Conservation (phyloP, 1,140 invertebrate genomes). For the Nephotettix cincticeps region DNA sequence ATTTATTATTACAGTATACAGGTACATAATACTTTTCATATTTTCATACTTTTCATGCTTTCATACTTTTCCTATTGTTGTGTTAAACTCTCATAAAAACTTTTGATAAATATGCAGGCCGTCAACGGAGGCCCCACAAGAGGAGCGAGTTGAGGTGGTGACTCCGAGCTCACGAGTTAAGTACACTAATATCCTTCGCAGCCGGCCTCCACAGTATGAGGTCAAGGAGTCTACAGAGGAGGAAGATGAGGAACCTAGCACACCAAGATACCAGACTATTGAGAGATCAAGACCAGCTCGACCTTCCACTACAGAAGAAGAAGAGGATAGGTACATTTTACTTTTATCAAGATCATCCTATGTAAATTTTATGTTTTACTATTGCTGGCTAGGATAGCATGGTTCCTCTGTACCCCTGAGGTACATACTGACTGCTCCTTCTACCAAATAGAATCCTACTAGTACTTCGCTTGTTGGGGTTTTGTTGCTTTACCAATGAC, state of each 20-base stretch:
- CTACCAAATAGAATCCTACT: no score
- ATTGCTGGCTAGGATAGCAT: no score
- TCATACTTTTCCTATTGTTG: not conserved
- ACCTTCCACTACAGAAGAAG: conserved; percentile 41
- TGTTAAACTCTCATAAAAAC: not conserved
- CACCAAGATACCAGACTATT: conserved; percentile 21
- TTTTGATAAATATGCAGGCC: conserved; percentile 24
- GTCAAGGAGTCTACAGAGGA: not conserved
- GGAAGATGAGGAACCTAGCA: conserved; percentile 24
- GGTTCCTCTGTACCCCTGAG: no score
- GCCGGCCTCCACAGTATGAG: not conserved
- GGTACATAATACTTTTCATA: not conserved
- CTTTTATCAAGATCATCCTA: no score
- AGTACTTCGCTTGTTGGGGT: no score
- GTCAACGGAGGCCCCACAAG: conserved; percentile 32
- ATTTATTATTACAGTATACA: not conserved
- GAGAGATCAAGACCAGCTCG: conserved; percentile 16
- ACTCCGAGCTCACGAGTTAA: not conserved
- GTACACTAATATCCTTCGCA: not conserved
- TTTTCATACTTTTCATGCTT: no score
- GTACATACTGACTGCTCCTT: no score
- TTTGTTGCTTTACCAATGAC: no score
- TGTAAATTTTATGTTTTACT: no score
- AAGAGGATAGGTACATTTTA: no score
- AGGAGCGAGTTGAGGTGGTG: not conserved